A percentile compares a stretch with the other conserved stretches of the same genome.
Conservation (phyloP, 1,140 invertebrate species). For the Sarcophaga peregrina region DNA sequence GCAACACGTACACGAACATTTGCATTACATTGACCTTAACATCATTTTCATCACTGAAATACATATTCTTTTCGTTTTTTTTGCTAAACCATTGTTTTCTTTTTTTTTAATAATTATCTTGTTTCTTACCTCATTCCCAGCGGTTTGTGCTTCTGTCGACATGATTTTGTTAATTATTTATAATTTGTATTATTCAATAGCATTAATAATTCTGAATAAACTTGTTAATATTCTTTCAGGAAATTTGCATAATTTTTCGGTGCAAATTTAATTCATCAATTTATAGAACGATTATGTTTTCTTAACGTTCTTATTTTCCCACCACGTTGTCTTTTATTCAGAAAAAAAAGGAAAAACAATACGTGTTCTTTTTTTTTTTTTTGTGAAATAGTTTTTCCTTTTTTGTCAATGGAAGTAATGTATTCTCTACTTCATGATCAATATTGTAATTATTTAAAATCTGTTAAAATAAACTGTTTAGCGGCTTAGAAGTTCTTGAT, state of each 20-base stretch:
- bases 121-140: constrained; percentile 41
- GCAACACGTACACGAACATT: constrained; percentile 17
- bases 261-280: constrained; percentile 5
- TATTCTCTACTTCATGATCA: neutral
- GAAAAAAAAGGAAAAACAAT: neutral
- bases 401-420: neutral
- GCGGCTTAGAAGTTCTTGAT: neutral
- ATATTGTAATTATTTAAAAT: constrained; percentile 8
- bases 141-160: constrained; percentile 44
- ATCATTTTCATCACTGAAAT: neutral
- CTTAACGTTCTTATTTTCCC: neutral
- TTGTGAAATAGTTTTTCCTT: neutral
- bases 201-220: neutral
- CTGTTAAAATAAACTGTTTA: neutral
- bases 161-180: constrained; percentile 5
- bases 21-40: constrained; percentile 42
- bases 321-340: constrained; percentile 30
- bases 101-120: neutral
- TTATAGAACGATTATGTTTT: neutral
- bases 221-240: neutral
- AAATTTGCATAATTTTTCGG: neutral
- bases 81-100: constrained; percentile 24
- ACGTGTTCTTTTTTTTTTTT: constrained; percentile 26
- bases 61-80: neutral
- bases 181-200: constrained; percentile 12